Conservation (phyloP, 2,113 vertebrate species). For the Mustela nigripes region DNA sequence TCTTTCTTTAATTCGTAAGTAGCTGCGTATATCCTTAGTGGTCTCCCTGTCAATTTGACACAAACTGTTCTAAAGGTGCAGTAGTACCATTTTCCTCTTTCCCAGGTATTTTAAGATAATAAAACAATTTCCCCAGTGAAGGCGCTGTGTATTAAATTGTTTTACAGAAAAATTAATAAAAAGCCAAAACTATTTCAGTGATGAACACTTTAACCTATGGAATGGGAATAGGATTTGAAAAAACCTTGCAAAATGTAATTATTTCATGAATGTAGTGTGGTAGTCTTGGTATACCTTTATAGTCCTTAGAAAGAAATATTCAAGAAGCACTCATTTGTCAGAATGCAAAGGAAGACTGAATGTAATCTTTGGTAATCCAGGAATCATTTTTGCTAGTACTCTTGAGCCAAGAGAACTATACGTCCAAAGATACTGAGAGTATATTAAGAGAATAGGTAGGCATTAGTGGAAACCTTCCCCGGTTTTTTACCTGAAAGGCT, state of each 20-base stretch:
- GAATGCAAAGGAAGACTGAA: neutral
- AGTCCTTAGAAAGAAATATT: neutral
- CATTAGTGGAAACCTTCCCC: neutral
- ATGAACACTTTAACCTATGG: neutral
- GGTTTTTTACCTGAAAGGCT: slow-evolving; percentile 28
- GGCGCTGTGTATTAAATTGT: neutral
- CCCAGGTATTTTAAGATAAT: neutral
- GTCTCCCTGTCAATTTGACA: neutral
- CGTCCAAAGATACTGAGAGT: neutral
- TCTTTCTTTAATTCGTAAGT: neutral
- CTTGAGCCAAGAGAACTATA: neutral
- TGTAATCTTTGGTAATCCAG: neutral
- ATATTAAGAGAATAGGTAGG: slow-evolving; percentile 9
- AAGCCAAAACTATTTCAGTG: neutral
- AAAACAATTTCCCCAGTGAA: neutral
- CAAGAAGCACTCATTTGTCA: neutral
- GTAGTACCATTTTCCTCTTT: slow-evolving; percentile 8
- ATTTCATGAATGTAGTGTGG: neutral
- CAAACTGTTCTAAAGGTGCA: neutral
- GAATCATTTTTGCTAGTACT: slow-evolving; percentile 7
- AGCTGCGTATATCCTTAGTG: neutral
- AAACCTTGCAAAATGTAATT: neutral
- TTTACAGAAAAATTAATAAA: neutral
- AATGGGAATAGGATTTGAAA: neutral
- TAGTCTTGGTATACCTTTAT: neutral